phyloP scores from a whole-genome alignment of 1,140 invertebrate species.

The Dermatophagoides farinae region DNA sequence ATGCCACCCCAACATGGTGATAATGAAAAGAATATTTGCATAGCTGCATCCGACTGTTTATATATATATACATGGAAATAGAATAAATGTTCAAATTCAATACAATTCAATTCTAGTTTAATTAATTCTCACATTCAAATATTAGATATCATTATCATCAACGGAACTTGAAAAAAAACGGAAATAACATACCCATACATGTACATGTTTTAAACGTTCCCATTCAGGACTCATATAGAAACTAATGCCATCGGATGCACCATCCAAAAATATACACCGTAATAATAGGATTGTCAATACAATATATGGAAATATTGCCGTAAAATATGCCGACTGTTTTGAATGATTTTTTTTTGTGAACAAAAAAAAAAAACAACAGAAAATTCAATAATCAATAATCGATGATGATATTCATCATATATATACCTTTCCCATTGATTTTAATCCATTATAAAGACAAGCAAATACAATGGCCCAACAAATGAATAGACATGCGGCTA shows the following conservation, averaged over 20 bases:
- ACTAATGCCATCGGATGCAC: conserved; percentile 60
- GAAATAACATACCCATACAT: conserved; percentile 19
- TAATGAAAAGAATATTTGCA: conserved; percentile 35
- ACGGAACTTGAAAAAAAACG: no score
- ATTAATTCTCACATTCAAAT: neutral
- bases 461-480: conserved; percentile 89
- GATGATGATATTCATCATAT: neutral
- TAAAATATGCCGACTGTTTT: conserved; percentile 72
- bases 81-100: neutral
- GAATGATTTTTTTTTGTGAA: neutral
- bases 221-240: conserved; percentile 73
- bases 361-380: conserved; percentile 18
- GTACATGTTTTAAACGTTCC: conserved; percentile 38
- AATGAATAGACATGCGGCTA: conserved; percentile 68
- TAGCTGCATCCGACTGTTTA: conserved; percentile 30
- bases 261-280: conserved; percentile 65
- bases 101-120: neutral
- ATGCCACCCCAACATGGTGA: conserved; percentile 35
- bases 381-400: conserved; percentile 16
- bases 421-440: conserved; percentile 78
- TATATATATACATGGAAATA: conserved; percentile 24
- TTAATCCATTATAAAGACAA: conserved; percentile 93
- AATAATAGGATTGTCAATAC: conserved; percentile 88
- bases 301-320: conserved; percentile 81
- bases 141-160: neutral